A percentile compares a stretch with the other conserved stretches of the same genome.
Evolutionary conservation across 2,797 vertebrate species (phyloP).

Genomic region (Trichosurus vulpecula): DNA sequence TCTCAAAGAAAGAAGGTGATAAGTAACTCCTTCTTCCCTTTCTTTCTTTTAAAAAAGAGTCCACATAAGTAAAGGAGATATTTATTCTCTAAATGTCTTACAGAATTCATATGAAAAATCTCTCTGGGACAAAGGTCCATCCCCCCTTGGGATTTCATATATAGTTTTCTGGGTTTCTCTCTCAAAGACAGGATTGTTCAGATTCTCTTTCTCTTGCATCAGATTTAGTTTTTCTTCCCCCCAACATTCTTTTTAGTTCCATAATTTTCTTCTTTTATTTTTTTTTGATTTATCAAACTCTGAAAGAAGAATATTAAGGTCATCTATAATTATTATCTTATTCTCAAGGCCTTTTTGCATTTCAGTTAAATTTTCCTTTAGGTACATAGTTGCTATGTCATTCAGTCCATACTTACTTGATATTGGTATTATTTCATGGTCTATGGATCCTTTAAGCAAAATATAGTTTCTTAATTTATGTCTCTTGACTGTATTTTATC

Average conservation of each 20-base stretch:
- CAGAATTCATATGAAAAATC: not conserved
- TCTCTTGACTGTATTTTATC: not conserved
- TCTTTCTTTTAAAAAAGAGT: not conserved
- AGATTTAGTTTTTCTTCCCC: not conserved
- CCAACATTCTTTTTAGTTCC: not conserved
- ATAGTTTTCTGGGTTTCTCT: not conserved
- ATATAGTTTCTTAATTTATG: not conserved
- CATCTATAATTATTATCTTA: not conserved
- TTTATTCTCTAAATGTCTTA: not conserved
- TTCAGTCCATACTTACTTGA: not conserved
- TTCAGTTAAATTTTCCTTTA: not conserved
- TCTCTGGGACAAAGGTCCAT: not conserved
- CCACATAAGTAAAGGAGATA: not conserved
- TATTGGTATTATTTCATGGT: not conserved
- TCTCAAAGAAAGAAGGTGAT: not conserved
- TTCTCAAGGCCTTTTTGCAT: not conserved
- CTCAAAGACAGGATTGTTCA: not conserved
- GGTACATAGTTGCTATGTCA: not conserved
- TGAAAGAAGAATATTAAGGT: not conserved
- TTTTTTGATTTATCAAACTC: not conserved
- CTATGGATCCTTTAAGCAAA: not conserved
- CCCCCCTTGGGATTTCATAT: not conserved
- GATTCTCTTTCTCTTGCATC: not conserved
- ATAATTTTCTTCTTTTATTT: not conserved
- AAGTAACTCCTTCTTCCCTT: not conserved